These are phyloP conservation scores for Drosophila insularis DNA, from an alignment of 1,140 invertebrate genomes.

Conservation along the genomic window DNA sequence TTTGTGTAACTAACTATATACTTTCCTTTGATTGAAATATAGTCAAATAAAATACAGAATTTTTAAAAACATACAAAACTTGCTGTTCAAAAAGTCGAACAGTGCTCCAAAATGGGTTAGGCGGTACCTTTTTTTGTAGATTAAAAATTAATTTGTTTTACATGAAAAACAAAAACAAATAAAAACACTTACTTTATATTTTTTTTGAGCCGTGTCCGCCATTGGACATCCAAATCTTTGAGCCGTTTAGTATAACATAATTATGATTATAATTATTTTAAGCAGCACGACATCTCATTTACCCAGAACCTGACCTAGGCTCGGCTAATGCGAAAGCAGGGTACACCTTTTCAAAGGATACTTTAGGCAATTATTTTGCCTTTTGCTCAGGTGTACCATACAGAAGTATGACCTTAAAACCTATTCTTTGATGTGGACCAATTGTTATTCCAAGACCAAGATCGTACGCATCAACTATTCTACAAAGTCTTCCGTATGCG, in stretches of 20 bases:
- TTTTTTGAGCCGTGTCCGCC: conserved; percentile 92
- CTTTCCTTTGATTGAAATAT: no score
- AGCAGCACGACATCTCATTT: conserved; percentile 91
- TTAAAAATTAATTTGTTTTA: no score
- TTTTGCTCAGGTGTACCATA: conserved; percentile 95
- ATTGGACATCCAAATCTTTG: conserved; percentile 99
- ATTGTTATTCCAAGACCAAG: conserved; percentile 93
- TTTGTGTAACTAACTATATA: no score
- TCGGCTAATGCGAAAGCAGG: conserved; percentile 99
- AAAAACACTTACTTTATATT: conserved; percentile 84
- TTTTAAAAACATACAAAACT: no score
- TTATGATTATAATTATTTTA: conserved; percentile 94
- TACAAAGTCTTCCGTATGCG: conserved; percentile 96
- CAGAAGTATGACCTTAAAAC: conserved; percentile 97
- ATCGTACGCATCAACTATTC: conserved; percentile 95
- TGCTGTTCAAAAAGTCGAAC: no score
- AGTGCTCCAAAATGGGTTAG: no score
- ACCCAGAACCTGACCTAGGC: conserved; percentile 94
- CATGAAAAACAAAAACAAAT: no score
- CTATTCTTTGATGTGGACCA: conserved; percentile 95
- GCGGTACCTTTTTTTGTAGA: no score
- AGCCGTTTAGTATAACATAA: conserved; percentile 97
- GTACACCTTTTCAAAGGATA: conserved; percentile 91
- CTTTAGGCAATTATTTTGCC: conserved; percentile 94
- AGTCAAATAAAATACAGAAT: no score